These are phyloP conservation scores for Lepidothrix coronata DNA, from an alignment of 2,113 vertebrate genomes.

Conservation along the genomic window DNA sequence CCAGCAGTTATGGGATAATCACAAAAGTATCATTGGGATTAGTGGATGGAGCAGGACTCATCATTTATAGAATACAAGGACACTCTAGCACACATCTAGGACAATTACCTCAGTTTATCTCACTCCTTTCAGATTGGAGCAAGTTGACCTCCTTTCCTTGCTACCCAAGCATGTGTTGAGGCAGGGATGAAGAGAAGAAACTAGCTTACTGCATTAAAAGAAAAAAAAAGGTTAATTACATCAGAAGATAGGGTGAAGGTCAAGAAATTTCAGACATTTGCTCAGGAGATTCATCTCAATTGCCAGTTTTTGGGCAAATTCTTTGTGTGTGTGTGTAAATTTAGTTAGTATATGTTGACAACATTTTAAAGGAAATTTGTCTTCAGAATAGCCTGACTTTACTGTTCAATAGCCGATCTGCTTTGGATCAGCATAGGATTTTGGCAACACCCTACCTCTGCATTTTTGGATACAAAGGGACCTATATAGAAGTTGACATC, in stretches of 20 bases:
- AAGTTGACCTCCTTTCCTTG: background rate
- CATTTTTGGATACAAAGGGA: background rate
- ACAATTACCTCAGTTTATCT: background rate
- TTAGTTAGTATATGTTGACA: background rate
- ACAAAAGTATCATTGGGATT: background rate
- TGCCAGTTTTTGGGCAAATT: background rate
- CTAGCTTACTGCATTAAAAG: background rate
- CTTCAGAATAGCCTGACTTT: background rate
- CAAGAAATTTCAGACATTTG: background rate
- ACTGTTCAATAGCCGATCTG: background rate
- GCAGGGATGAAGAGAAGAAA: background rate
- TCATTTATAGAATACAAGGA: background rate
- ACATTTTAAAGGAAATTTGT: background rate
- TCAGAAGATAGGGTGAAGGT: background rate
- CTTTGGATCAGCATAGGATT: background rate
- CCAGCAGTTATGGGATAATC: background rate
- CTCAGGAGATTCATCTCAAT: background rate
- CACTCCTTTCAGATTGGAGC: background rate
- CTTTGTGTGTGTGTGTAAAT: rapidly evolving
- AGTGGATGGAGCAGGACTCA: background rate
- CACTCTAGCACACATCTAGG: background rate
- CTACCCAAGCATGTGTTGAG: background rate
- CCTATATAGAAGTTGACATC: background rate
- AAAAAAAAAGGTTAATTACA: background rate
- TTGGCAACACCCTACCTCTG: background rate